Percentiles rank a stretch among this genome's conserved stretches.
Evolutionary conservation across 1,140 invertebrate species (phyloP).

Genomic region (Planococcus citri): DNA sequence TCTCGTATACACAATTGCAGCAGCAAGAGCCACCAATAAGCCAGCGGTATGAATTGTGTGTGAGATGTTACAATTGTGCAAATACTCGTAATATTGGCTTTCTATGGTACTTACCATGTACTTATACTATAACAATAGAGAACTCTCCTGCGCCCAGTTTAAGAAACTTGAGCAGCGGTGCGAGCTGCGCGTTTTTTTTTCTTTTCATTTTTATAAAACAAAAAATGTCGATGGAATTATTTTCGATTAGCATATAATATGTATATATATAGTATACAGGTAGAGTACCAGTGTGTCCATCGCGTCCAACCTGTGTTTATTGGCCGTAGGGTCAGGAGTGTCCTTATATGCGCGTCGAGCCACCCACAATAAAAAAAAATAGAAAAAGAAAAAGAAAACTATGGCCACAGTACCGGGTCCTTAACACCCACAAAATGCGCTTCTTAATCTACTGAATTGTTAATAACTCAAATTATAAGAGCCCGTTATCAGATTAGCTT

Average conservation of each 20-base stretch:
- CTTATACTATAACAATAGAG: not conserved
- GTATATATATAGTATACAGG: too few species aligned
- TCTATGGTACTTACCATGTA: too few species aligned
- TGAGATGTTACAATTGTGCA: not conserved
- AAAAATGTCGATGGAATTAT: not conserved
- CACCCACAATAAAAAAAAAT: not conserved
- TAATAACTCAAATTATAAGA: conserved; percentile 16
- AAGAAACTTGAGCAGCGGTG: not conserved
- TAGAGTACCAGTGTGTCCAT: conserved; percentile 10
- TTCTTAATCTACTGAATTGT: conserved; percentile 19
- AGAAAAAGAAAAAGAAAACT: too few species aligned
- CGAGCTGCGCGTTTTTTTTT: too few species aligned
- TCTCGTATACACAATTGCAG: too few species aligned
- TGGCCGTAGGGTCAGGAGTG: conserved; percentile 13
- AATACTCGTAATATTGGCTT: too few species aligned
- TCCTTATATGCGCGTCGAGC: not conserved
- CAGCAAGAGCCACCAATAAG: too few species aligned
- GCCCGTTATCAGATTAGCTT: conserved; percentile 5
- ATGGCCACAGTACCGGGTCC: not conserved
- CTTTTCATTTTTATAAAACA: not conserved
- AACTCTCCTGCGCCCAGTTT: not conserved
- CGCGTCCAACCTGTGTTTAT: not conserved
- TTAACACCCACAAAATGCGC: conserved; percentile 18
- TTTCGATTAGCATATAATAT: conserved; percentile 18
- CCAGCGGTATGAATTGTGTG: too few species aligned